Percentiles rank a stretch among this genome's conserved stretches.
Conservation (phyloP, 2,113 vertebrate species). For the Pygoscelis adeliae region DNA sequence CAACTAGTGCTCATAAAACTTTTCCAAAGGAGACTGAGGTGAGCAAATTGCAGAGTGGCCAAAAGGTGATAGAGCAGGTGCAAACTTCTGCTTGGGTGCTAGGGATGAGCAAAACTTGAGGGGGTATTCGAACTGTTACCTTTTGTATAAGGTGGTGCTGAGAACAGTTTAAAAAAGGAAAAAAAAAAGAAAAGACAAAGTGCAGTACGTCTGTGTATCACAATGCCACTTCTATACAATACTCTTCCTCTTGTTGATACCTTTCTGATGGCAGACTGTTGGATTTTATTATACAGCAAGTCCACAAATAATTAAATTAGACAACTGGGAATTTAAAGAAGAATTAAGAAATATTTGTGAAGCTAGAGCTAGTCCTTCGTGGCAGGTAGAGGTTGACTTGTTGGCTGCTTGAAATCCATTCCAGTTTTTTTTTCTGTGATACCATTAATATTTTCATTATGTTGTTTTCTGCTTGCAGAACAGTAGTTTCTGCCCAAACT, state of each 20-base stretch:
- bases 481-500: neutral
- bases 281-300: neutral
- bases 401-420: neutral
- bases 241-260: neutral
- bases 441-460: neutral
- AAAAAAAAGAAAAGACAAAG: neutral
- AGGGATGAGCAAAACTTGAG: neutral
- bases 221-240: neutral
- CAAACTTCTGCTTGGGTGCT: neutral
- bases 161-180: neutral
- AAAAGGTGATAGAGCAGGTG: neutral
- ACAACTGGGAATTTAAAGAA: neutral
- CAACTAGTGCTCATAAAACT: neutral
- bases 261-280: neutral
- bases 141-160: neutral
- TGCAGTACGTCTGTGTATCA: fast-evolving
- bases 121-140: neutral
- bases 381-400: neutral
- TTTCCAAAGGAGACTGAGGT: neutral
- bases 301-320: neutral
- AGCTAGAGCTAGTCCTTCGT: neutral
- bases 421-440: neutral
- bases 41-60: neutral
- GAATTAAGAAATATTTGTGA: neutral
- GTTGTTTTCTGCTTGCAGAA: neutral